A percentile compares a stretch with the other conserved stretches of the same genome.
Evolutionary conservation across 2,888 invertebrate genomes (phyloP).

Genomic region (Epinotia brunnichana): DNA sequence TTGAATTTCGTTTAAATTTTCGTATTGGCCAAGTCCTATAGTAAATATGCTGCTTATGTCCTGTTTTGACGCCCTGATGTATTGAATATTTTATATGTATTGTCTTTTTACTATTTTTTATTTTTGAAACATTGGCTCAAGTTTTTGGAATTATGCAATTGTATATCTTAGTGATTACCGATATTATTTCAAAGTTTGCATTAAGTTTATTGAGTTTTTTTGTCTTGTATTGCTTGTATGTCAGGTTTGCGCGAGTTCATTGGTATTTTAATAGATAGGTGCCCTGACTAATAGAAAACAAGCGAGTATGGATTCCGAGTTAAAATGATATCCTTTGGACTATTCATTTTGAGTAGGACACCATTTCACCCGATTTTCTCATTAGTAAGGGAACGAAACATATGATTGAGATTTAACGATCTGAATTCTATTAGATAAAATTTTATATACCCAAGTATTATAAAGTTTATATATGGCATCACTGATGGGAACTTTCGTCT

Average conservation of each 20-base stretch:
- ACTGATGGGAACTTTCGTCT: constrained; percentile 15
- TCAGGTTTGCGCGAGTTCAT: constrained; percentile 33
- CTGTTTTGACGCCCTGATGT: constrained; percentile 78
- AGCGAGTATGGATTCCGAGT: constrained; percentile 11
- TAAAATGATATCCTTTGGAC: constrained; percentile 12
- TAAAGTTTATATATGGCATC: constrained; percentile 13
- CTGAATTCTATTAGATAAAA: constrained; percentile 1
- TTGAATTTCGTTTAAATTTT: constrained; percentile 52
- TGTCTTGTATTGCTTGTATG: constrained; percentile 42
- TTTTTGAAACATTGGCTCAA: constrained; percentile 51
- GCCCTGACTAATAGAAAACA: constrained; percentile 15
- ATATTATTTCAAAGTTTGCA: constrained; percentile 36
- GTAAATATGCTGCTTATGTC: constrained; percentile 53
- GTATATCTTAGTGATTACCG: constrained; percentile 27
- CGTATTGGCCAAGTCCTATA: constrained; percentile 47
- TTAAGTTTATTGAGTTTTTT: constrained; percentile 31
- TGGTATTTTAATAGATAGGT: constrained; percentile 14
- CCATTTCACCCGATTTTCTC: constrained; percentile 11
- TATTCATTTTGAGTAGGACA: constrained; percentile 20
- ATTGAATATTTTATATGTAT: constrained; percentile 55
- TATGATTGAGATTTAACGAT: constrained; percentile 10
- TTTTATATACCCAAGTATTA: constrained; percentile 18
- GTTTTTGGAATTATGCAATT: constrained; percentile 36
- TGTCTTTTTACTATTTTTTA: constrained; percentile 53
- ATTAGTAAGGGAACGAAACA: constrained; percentile 18